Base-by-base conservation (phyloP, 2,797 vertebrate species). In the Hephaestus fuliginosus region DNA sequence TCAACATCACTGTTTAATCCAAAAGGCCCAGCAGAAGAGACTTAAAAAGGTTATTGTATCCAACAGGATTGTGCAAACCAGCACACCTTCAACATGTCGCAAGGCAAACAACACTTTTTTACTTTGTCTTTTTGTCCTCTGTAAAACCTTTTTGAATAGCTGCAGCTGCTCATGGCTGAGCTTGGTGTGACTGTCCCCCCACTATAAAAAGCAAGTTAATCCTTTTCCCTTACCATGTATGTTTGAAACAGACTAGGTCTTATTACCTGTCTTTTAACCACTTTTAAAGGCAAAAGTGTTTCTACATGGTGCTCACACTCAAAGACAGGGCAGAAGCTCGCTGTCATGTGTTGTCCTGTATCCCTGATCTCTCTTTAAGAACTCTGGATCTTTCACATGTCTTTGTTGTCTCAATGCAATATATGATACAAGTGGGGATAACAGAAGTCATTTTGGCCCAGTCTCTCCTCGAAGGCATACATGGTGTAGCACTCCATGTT, bases 1-100 rank as follows among this genome's bases (percentile, higher is more conserved):
- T 84, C 75, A 80, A 58, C 64, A 63, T 70, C 63, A 64, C 64
- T 43, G 12, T 60, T 36, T 71, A 48, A 61, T 56, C 28, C 52
- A 55, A 68, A 62, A 4, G 36, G 63, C 70, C 36, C 58, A 70
- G 76, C 49, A 30, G 60, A 66, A 72, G 28, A 74, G 65, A 57
- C 64, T 33, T 73, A 5, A 74, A 51, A 72, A 64, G 8, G 70
- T 46, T 11, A 61, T 71, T 33, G 18, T 13, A 52, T 44, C 22
- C 56, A 36, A 12, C 36, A 36, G 52, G 12, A 7, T 14, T 25
- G 52, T 28, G 52, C 22, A 13, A 25, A 62, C 60, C 60, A 44
- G 14, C 39, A 5, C 2, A 44, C 10, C 60, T 44, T 41, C 60
- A 28, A 39, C 30, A 10, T 15, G 33, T 53, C 33, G 5, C 48